Evolutionary conservation across 2,113 vertebrate genomes (phyloP), one percentile per base, ranked within the genome.

Genomic region (Xiphophorus couchianus): DNA sequence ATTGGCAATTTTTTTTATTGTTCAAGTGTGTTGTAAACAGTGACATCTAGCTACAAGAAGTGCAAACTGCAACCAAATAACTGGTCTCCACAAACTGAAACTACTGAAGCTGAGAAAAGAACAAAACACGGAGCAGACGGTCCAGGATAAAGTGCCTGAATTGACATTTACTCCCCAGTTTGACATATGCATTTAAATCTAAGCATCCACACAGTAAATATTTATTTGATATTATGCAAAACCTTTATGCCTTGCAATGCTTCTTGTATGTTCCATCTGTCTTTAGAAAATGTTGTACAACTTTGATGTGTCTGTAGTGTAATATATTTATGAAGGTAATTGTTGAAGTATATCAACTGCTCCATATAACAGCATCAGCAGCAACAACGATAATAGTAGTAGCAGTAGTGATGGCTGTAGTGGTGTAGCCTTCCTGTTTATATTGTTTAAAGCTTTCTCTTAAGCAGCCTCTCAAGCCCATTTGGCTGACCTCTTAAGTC

Each of bases 401-500:
- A 48, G 27, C 4, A 48, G 31, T 42, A 48, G 19, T n/a, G 10
- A 58, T n/a, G 22, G 25, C 17, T 17, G 22, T 25, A 25, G 19
- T 58, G 8, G 22, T n/a, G 31, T 14, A 15, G 44, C 48, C 69
- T 54, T 37, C 25, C n/a, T 66, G 39, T 78, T 66, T 44, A 35
- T 71, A 68, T 76, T 71, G 37, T 69, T 25, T 9, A 62, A 54
- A 33, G 9, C 25, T 63, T 9, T 48, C 31, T 74, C 22, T 54
- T 48, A 66, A 74, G 65, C 68, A 77, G 70, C 73, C 76, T 62
- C 74, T 74, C 3, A 25, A 84, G 81, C 71, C 70, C 44, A 70
- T 22, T 82, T 79, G 51, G 68, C 70, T 60, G 65, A 72, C 63
- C 65, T 80, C 81, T 80, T 82, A 73, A 75, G 74, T 84, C 83